Evolutionary conservation across 2,888 invertebrate genomes (phyloP).

Genomic region (Phyllotreta striolata): DNA sequence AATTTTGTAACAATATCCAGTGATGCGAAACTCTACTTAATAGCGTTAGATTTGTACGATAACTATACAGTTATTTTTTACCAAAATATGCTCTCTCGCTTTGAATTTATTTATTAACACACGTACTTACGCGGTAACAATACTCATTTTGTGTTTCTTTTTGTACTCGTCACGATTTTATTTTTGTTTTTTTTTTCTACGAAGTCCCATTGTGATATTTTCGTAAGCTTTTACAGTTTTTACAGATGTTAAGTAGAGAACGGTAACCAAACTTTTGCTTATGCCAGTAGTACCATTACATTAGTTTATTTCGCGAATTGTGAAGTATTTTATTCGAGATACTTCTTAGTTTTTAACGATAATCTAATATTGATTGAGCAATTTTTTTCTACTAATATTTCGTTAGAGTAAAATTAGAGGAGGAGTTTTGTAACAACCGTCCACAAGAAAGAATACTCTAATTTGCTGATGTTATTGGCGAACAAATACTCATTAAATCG

Average conservation of each 20-base stretch:
- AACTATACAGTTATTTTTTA: slow-evolving; percentile 27
- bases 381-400: slow-evolving; percentile 27
- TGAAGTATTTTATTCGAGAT: slow-evolving; percentile 29
- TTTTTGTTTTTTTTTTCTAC: slow-evolving; percentile 31
- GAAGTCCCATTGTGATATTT: slow-evolving; percentile 53
- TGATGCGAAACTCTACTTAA: slow-evolving; percentile 49
- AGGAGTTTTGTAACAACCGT: slow-evolving; percentile 29
- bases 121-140: slow-evolving; percentile 50
- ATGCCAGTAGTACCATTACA: slow-evolving; percentile 56
- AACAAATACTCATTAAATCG: background rate
- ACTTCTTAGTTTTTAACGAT: slow-evolving; percentile 23
- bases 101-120: slow-evolving; percentile 42
- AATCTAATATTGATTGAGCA: slow-evolving; percentile 20
- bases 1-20: slow-evolving; percentile 39
- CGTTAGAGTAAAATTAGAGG: slow-evolving; percentile 3
- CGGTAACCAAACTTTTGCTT: slow-evolving; percentile 55
- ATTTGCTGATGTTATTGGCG: slow-evolving; percentile 5
- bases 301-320: slow-evolving; percentile 40
- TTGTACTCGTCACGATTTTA: slow-evolving; percentile 40
- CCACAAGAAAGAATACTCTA: slow-evolving; percentile 16
- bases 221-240: slow-evolving; percentile 47
- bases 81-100: slow-evolving; percentile 40
- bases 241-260: slow-evolving; percentile 47
- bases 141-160: slow-evolving; percentile 46
- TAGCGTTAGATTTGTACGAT: slow-evolving; percentile 43